A percentile compares a stretch with the other conserved stretches of the same genome.
phyloP scores from a whole-genome alignment of 35 echinoderm and acorn worm genomes.

The Apostichopus parvimensis region DNA sequence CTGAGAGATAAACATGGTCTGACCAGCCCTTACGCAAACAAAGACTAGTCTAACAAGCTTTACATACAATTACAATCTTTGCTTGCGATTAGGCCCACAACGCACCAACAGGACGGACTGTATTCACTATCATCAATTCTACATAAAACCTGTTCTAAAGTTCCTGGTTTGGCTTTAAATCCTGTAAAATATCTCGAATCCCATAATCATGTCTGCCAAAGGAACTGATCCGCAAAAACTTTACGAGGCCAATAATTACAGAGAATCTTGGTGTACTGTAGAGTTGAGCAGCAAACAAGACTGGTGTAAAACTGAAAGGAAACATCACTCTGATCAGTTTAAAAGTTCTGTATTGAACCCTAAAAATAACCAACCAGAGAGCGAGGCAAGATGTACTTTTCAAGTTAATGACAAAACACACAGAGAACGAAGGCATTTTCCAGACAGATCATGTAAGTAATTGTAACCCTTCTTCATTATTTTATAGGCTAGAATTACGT shows the following conservation, averaged over 20 bases:
- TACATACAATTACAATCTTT: too few species aligned
- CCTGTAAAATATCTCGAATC: not conserved
- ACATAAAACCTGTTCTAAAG: too few species aligned
- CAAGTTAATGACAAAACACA: conserved; percentile 90
- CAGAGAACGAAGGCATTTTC: conserved; percentile 85
- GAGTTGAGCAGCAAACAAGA: conserved; percentile 83
- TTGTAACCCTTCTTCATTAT: not conserved
- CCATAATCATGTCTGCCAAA: conserved; percentile 24
- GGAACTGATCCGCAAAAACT: conserved; percentile 66
- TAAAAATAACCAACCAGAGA: conserved; percentile 73
- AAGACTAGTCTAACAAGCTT: too few species aligned
- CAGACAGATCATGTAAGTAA: conserved; percentile 92
- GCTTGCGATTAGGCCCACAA: too few species aligned
- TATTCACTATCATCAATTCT: too few species aligned
- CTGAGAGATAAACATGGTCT: too few species aligned
- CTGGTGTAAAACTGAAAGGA: conserved; percentile 83
- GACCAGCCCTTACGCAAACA: too few species aligned
- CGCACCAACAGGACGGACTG: too few species aligned
- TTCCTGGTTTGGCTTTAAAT: too few species aligned
- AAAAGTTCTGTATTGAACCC: conserved; percentile 84
- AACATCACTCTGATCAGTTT: conserved; percentile 81
- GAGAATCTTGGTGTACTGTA: conserved; percentile 97
- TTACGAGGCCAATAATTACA: conserved; percentile 85
- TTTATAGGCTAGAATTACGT: not conserved
- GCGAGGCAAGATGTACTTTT: conserved; percentile 89